Percentiles rank a stretch among this genome's conserved stretches.
Evolutionary conservation across 2,888 invertebrate species (phyloP).

Genomic region (Agrochola macilenta): DNA sequence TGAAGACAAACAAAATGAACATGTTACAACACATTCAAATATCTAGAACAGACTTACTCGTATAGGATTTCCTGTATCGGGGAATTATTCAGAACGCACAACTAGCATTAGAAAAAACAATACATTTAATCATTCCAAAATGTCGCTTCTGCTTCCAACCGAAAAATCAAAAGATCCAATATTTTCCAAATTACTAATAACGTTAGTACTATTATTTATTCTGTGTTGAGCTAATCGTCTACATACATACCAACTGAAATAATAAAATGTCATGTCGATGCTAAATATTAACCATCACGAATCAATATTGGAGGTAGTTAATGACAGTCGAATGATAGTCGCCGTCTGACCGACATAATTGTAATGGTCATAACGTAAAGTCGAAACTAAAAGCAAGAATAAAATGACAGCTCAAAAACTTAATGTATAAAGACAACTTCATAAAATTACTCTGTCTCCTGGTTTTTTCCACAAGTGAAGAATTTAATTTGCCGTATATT

Average conservation of each 20-base stretch:
- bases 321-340: constrained; percentile 16
- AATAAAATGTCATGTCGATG: constrained; percentile 12
- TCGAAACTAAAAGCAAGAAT: background rate
- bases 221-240: no score
- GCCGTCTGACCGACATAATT: background rate
- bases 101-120: background rate
- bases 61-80: background rate
- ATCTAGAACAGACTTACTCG: no score
- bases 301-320: constrained; percentile 35
- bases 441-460: background rate
- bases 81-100: no score
- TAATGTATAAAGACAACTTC: background rate
- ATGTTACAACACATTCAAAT: no score
- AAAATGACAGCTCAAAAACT: background rate
- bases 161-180: background rate
- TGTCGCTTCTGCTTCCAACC: background rate
- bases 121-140: background rate
- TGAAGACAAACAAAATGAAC: background rate
- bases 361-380: background rate
- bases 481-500: background rate
- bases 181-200: background rate
- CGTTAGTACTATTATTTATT: no score
- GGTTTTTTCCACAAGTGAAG: background rate
- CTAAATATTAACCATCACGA: constrained; percentile 18
- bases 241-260: background rate